Conservation (phyloP, 1,140 invertebrate genomes). For the Drosophila persimilis region DNA sequence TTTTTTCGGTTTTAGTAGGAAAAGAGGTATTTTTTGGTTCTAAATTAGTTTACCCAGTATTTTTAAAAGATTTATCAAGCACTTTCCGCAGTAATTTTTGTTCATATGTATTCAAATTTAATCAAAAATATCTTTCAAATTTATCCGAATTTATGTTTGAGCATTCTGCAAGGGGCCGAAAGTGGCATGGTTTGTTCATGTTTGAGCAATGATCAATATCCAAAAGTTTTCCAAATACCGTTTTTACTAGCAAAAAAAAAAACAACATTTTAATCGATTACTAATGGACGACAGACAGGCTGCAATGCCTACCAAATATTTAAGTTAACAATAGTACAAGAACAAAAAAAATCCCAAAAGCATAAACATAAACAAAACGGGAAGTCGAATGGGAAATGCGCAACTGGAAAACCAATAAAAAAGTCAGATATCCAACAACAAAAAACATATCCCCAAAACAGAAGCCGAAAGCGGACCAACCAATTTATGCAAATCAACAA, state of each 20-base stretch:
- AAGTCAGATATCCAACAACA: conserved; percentile 55
- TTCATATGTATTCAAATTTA: background rate
- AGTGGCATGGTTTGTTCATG: no score
- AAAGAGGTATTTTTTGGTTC: no score
- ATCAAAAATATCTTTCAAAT: background rate
- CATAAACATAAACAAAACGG: conserved; percentile 48
- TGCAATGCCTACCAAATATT: conserved; percentile 56
- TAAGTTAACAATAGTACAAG: conserved; percentile 54
- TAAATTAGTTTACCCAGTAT: no score
- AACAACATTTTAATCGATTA: conserved; percentile 27
- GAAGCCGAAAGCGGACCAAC: conserved; percentile 23
- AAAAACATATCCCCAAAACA: conserved; percentile 4
- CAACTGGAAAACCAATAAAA: conserved; percentile 75
- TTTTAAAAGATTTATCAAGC: no score
- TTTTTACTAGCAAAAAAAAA: background rate
- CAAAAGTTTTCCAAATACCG: background rate
- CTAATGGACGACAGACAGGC: conserved; percentile 29
- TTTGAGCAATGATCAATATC: no score
- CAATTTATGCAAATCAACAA: conserved; percentile 59
- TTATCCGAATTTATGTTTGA: background rate
- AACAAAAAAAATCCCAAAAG: background rate
- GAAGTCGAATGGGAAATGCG: conserved; percentile 61
- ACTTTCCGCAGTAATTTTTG: no score
- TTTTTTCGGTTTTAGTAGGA: no score
- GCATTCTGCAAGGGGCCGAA: no score